Evolutionary conservation across 2,888 invertebrate species (phyloP).

Genomic region (Patella depressa): DNA sequence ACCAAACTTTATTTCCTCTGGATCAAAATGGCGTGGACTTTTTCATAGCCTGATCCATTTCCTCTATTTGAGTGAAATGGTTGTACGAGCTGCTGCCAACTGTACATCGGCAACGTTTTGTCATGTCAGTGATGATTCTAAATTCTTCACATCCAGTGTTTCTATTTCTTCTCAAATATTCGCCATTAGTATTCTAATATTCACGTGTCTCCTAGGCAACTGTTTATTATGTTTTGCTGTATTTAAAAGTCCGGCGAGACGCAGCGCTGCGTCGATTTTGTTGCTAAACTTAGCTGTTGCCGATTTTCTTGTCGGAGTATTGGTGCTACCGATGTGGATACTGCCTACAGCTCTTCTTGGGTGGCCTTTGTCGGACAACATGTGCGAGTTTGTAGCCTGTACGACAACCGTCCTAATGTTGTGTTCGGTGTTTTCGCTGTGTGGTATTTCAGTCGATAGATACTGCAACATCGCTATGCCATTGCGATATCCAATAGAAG

Average conservation of each 20-base stretch:
- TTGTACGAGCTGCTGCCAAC: not conserved
- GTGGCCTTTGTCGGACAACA: slow-evolving; percentile 31
- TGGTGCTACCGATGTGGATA: slow-evolving; percentile 44
- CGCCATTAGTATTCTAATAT: slow-evolving; percentile 30
- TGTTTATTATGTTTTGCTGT: slow-evolving; percentile 38
- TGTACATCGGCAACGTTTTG: slow-evolving; percentile 9
- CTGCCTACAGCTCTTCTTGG: slow-evolving; percentile 27
- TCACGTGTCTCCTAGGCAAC: slow-evolving; percentile 39
- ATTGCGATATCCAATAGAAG: slow-evolving; percentile 47
- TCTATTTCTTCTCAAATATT: slow-evolving; percentile 32
- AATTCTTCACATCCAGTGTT: slow-evolving; percentile 24
- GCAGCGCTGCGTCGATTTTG: slow-evolving; percentile 36
- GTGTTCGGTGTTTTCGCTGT: slow-evolving; percentile 55
- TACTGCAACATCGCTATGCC: slow-evolving; percentile 58
- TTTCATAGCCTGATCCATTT: too few species aligned
- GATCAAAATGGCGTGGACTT: too few species aligned
- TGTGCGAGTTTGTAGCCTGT: slow-evolving; percentile 41
- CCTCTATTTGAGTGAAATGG: not conserved
- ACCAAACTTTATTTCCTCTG: too few species aligned
- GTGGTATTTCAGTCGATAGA: slow-evolving; percentile 54
- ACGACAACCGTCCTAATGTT: slow-evolving; percentile 42
- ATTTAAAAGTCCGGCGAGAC: slow-evolving; percentile 32
- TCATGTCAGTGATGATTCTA: slow-evolving; percentile 14
- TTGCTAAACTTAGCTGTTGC: slow-evolving; percentile 44
- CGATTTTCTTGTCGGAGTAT: slow-evolving; percentile 38